Percentiles rank a stretch among this genome's conserved stretches.
Conservation (phyloP, 2,888 invertebrate genomes). For the Rapana venosa region DNA sequence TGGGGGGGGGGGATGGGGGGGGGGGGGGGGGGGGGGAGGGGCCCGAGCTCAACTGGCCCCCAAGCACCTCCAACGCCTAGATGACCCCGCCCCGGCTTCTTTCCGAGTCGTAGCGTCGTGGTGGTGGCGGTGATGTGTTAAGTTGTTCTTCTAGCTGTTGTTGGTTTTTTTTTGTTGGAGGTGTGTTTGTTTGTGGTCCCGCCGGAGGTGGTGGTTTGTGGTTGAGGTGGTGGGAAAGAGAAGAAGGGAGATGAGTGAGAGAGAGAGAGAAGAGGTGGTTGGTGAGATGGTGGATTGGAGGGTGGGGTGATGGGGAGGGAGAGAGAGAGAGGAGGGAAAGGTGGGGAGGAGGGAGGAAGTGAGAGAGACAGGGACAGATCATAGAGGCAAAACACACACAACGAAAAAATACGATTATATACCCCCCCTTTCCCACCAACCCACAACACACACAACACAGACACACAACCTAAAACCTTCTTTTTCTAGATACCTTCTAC, state of each 20-base stretch:
- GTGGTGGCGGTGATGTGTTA: conserved; percentile 37
- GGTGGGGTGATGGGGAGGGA: not conserved
- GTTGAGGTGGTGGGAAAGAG: not conserved
- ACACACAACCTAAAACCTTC: too few species aligned
- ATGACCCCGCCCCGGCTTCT: conserved; percentile 56
- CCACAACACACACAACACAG: too few species aligned
- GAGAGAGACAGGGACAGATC: not conserved
- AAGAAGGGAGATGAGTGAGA: not conserved
- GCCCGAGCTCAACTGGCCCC: not conserved
- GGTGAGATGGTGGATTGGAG: not conserved
- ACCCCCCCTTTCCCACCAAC: too few species aligned
- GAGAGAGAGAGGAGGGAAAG: not conserved
- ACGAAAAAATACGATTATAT: too few species aligned
- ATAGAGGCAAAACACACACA: conserved; percentile 5
- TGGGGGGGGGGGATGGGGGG: conserved; percentile 71
- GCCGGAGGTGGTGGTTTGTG: not conserved
- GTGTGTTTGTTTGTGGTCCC: too few species aligned
- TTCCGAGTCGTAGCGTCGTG: conserved; percentile 52
- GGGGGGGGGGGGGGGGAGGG: conserved; percentile 57
- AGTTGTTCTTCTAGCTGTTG: conserved; percentile 68
- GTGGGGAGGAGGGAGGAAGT: not conserved
- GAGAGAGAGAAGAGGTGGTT: not conserved
- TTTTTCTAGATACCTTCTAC: too few species aligned
- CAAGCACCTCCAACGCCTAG: too few species aligned
- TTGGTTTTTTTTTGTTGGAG: too few species aligned